A percentile compares a stretch with the other conserved stretches of the same genome.
phyloP scores from a whole-genome alignment of 2,113 vertebrate species.

The Barnardius zonarius region DNA sequence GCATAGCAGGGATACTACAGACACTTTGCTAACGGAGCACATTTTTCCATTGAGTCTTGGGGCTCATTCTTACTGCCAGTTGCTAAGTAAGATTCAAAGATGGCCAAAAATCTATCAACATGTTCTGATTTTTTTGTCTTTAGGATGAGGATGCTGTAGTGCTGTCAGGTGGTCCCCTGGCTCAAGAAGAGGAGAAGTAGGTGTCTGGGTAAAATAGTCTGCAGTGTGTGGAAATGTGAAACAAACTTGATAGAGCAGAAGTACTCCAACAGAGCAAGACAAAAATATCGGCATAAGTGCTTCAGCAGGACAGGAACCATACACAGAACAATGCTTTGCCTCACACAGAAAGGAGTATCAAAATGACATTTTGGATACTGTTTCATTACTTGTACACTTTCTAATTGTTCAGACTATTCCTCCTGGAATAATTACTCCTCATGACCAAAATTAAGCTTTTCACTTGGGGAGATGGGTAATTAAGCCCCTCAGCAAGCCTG shows the following conservation, averaged over 20 bases:
- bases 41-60: neutral
- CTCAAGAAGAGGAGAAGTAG: neutral
- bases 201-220: neutral
- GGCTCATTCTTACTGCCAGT: neutral
- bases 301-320: neutral
- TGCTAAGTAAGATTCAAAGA: neutral
- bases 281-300: neutral
- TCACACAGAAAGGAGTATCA: neutral
- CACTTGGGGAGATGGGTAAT: neutral
- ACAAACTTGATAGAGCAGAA: neutral
- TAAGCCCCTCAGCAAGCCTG: neutral
- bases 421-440: neutral
- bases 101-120: neutral
- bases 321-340: neutral
- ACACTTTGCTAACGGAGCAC: neutral
- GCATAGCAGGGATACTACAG: neutral
- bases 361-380: neutral
- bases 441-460: neutral
- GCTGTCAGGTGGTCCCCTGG: neutral
- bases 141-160: neutral
- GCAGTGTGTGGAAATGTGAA: neutral
- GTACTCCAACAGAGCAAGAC: neutral
- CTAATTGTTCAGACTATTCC: neutral
- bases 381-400: neutral
- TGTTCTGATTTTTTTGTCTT: neutral